Conservation (phyloP, 2,888 invertebrate genomes). For the Escarpia spicata region DNA sequence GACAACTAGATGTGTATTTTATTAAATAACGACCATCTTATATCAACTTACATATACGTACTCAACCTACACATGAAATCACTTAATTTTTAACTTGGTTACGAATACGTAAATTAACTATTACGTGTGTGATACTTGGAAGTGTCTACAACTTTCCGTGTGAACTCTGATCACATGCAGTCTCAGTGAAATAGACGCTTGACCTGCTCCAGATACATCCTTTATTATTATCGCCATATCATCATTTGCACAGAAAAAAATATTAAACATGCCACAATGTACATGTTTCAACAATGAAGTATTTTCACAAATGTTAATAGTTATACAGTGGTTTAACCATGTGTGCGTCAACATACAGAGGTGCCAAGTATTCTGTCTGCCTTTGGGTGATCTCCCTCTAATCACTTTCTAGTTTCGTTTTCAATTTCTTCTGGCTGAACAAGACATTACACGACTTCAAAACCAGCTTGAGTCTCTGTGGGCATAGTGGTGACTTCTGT, state of each 20-base stretch:
- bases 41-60: not conserved
- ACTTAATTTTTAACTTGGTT: not conserved
- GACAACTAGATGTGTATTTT: too few species aligned
- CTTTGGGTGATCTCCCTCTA: not conserved
- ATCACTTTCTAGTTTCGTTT: not conserved
- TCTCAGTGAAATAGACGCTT: not conserved
- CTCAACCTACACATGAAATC: not conserved
- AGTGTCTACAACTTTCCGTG: not conserved
- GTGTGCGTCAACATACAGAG: not conserved
- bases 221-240: constrained; percentile 10
- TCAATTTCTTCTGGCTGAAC: constrained; percentile 5
- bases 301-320: not conserved
- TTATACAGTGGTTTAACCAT: not conserved
- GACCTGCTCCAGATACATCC: not conserved
- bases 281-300: not conserved
- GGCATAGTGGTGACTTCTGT: not conserved
- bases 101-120: not conserved
- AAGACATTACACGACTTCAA: not conserved
- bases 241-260: constrained; percentile 6
- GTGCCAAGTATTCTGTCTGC: not conserved
- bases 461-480: not conserved
- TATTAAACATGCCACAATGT: constrained; percentile 13
- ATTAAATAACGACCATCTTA: not conserved
- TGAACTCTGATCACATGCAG: not conserved
- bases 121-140: not conserved